Evolutionary conservation across 1,140 invertebrate species (phyloP), one percentile per base, ranked within the genome.

Genomic region (Drosophila persimilis): DNA sequence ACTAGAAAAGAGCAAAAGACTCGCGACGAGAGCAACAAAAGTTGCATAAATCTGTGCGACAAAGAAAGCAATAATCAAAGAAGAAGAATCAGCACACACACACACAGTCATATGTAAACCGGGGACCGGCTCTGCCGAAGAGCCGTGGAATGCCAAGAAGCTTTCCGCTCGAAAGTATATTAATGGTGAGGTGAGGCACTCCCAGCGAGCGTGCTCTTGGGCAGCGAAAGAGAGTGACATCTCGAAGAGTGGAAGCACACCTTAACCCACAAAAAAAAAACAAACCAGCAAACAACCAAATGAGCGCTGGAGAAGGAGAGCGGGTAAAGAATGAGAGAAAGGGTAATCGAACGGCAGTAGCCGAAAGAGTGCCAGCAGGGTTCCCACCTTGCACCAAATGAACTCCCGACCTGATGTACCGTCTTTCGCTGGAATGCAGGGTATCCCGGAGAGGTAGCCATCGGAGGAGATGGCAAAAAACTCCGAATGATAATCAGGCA

Each of bases 41-140:
- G 71, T 84, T 84, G 81, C 81, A 85, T 85, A 85, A 85, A 85
- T 85, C 77, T 64, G 84, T 65, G 71, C 69, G 70, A 74, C 59
- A 81, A 75, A 89, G 78, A 85, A 89, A 75, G 70, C 78, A 60
- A 56, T 39, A 73, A 69, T 53, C 81, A 65, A 44, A 58, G 39
- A 41, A 44, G 45, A 61, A 71, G 61, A 79, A 72, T 58, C 54
- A 45, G 15, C 29, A 53, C 48, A 47, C 59, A 66, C 39, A 43
- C 31, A 43, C 31, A 29, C 9, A 7, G 53, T 41, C 22, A 31
- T 6, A n/a, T 6, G 7, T 29, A 46, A 48, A 65, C 61, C 54
- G 71, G 71, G 70, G 71, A 64, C 80, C 81, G 81, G 81, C 80
- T 80, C 43, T 50, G 43, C 35, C 58, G 48, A 53, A 45, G 22